phyloP scores from a whole-genome alignment of 2,888 invertebrate genomes.

The Hemaris fuciformis region DNA sequence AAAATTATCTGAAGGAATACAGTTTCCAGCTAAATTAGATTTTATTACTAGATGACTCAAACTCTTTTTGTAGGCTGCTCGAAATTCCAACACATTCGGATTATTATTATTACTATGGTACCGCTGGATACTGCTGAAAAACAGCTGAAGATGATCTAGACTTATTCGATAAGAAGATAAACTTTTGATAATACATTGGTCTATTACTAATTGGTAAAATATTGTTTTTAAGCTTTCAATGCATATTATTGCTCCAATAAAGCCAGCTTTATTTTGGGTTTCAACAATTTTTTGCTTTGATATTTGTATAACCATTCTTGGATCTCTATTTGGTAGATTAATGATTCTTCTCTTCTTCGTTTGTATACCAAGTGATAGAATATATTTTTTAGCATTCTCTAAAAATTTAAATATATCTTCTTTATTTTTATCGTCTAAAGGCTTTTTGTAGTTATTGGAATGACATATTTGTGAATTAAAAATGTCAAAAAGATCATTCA shows the following conservation, averaged over 20 bases:
- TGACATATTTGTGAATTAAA: neutral
- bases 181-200: neutral
- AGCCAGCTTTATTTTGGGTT: neutral
- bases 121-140: neutral
- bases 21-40: neutral
- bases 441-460: neutral
- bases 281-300: neutral
- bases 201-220: neutral
- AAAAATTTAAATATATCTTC: neutral
- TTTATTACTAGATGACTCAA: neutral
- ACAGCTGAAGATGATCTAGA: neutral
- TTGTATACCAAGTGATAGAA: neutral
- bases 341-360: neutral
- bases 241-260: neutral
- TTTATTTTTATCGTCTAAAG: neutral
- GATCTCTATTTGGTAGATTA: neutral
- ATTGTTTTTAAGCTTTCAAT: neutral
- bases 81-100: neutral
- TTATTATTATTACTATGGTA: neutral
- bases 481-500: neutral
- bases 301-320: neutral
- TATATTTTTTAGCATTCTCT: neutral
- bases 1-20: neutral
- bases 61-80: neutral
- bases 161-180: neutral